Evolutionary conservation across 1,140 invertebrate species (phyloP), one percentile per base, ranked within the genome.

Genomic region (Dreissena rostriformis): DNA sequence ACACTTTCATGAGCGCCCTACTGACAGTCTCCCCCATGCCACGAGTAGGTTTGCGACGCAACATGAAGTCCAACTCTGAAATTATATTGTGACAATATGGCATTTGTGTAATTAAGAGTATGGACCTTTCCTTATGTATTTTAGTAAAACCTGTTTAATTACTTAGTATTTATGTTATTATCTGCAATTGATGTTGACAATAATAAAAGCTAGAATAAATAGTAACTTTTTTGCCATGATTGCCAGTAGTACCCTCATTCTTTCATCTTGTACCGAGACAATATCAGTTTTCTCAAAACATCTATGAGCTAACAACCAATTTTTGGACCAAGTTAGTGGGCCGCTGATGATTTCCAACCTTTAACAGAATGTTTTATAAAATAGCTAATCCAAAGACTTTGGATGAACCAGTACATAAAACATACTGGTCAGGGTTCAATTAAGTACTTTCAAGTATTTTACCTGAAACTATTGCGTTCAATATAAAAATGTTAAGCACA

Each of bases 11-110:
- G 22, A 82, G 63, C 12, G 80, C 80, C 11, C 80, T 24, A 19
- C 71, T 82, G 4, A 82, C 80, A 28, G 80, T 82, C 22, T 82
- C 80, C 1, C 80, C 80, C 71, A 82, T 82, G 22, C 80, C 80
- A 52, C 80, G 8, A 28, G 80, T 82, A 12, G 72, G 72, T 55
- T 82, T 82, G 10, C 28, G 55, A 14, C 72, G 72, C 29, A 82
- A 49, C 24, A 82, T 68, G 22, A 67, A 75, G 51, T 82, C 80
- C 51, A 82, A 52, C 29, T 82, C 80, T 82, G 52, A 22, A 79
- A 71, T 52, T 51, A 19, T 61, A 39, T 39, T 39, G 39, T 39
- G 39, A 39, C 39, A 39, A 39, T 22, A 24, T 28, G 24, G 26
- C 24, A n/a, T 63, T n/a, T n/a, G 24, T 26, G 24, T 63, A 11